These are phyloP conservation scores for Dastarcus helophoroides DNA, from an alignment of 2,888 invertebrate genomes.

Conservation along the genomic window DNA sequence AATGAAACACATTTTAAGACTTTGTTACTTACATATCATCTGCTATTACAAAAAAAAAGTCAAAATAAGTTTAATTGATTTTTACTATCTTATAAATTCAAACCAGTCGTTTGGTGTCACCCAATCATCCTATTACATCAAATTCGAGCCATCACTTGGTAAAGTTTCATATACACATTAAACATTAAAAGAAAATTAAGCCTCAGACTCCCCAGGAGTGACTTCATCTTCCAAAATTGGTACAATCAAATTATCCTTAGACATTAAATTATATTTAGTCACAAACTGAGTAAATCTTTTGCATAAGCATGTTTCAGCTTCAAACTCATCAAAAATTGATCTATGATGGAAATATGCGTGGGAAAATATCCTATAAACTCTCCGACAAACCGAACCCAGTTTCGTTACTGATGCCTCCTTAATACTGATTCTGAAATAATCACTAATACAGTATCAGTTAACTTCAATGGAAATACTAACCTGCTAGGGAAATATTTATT, in stretches of 20 bases:
- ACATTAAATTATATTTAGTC: conserved; percentile 96
- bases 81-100: too few relatives aligned
- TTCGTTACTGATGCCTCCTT: conserved; percentile 98
- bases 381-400: conserved; percentile 93
- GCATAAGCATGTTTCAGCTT: conserved; percentile 91
- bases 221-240: conserved; percentile 82
- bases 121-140: too few relatives aligned
- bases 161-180: too few relatives aligned
- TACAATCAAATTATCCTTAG: conserved; percentile 95
- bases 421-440: conserved; percentile 78
- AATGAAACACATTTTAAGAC: too few relatives aligned
- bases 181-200: conserved; percentile 21
- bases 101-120: too few relatives aligned
- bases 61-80: too few relatives aligned
- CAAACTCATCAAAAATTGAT: conserved; percentile 94
- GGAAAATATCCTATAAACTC: conserved; percentile 98
- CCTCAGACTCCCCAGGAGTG: conserved; percentile 43
- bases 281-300: conserved; percentile 95
- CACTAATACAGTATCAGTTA: conserved; percentile 4
- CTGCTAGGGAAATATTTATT: conserved; percentile 99
- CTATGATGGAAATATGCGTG: conserved; percentile 99
- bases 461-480: conserved; percentile 37
- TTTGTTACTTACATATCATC: too few relatives aligned
- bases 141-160: too few relatives aligned
- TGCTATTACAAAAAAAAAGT: too few relatives aligned